Percentiles rank a stretch among this genome's conserved stretches.
Conservation (phyloP, 1,140 invertebrate genomes). For the Atta texana region DNA sequence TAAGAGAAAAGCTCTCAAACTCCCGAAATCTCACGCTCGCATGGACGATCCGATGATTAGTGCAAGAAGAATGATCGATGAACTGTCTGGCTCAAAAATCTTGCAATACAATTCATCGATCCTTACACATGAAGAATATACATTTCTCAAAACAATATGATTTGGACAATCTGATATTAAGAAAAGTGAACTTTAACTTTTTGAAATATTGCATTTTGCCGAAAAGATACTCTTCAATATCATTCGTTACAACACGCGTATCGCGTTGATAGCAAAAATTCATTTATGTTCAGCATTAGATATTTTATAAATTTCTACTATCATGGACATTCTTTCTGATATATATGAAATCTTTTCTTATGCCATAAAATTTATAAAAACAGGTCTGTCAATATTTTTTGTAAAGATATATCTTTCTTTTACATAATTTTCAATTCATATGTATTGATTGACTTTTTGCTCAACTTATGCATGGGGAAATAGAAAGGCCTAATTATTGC, state of each 20-base stretch:
- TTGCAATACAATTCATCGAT: constrained; percentile 27
- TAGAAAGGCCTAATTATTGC: constrained; percentile 41
- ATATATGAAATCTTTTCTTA: constrained; percentile 15
- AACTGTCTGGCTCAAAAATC: constrained; percentile 32
- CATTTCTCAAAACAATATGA: constrained; percentile 64
- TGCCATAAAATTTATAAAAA: constrained; percentile 36
- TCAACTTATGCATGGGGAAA: constrained; percentile 19
- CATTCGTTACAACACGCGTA: constrained; percentile 7
- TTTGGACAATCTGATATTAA: constrained; percentile 66
- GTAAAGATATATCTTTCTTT: constrained; percentile 30
- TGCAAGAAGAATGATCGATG: constrained; percentile 52
- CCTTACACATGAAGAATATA: constrained; percentile 60
- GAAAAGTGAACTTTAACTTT: constrained; percentile 41
- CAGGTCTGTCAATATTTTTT: neutral
- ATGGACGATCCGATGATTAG: constrained; percentile 62
- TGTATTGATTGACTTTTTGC: neutral
- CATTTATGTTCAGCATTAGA: neutral
- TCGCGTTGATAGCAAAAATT: constrained; percentile 30
- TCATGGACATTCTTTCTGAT: neutral
- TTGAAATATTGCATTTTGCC: constrained; percentile 33
- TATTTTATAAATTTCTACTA: constrained; percentile 38
- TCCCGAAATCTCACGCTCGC: constrained; percentile 43
- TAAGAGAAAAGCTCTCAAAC: constrained; percentile 57
- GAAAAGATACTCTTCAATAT: constrained; percentile 34
- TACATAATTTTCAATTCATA: constrained; percentile 18